Conservation (phyloP, 2,888 invertebrate species). For the Tenthredo scrophulariae region DNA sequence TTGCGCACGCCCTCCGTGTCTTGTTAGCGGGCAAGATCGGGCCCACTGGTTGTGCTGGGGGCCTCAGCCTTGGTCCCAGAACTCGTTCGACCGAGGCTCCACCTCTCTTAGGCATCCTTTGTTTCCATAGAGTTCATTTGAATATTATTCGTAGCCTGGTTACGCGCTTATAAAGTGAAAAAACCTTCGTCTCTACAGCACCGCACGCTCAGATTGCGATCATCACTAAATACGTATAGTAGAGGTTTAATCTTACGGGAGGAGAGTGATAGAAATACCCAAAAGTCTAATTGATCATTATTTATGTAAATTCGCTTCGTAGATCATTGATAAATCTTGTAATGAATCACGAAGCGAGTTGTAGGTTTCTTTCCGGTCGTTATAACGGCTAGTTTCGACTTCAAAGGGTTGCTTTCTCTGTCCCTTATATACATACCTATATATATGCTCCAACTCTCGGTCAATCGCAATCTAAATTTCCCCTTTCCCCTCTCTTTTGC, state of each 20-base stretch:
- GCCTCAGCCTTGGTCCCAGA: conserved; percentile 43
- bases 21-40: conserved; percentile 42
- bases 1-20: conserved; percentile 47
- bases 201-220: background rate
- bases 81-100: conserved; percentile 45
- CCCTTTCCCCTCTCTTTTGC: background rate
- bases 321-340: background rate
- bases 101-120: conserved; percentile 22
- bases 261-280: background rate
- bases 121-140: conserved; percentile 49
- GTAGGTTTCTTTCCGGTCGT: background rate
- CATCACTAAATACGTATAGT: background rate
- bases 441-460: conserved; percentile 54
- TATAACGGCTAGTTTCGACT: background rate
- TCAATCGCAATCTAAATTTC: conserved; percentile 22
- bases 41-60: conserved; percentile 39
- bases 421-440: background rate
- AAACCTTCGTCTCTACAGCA: background rate
- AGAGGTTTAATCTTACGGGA: background rate
- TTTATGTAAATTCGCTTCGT: background rate
- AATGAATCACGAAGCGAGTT: no score
- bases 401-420: conserved; percentile 31
- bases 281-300: background rate
- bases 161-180: background rate
- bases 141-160: conserved; percentile 37